Conservation (phyloP, 2,888 invertebrate genomes). For the Trichopoda pennipes region DNA sequence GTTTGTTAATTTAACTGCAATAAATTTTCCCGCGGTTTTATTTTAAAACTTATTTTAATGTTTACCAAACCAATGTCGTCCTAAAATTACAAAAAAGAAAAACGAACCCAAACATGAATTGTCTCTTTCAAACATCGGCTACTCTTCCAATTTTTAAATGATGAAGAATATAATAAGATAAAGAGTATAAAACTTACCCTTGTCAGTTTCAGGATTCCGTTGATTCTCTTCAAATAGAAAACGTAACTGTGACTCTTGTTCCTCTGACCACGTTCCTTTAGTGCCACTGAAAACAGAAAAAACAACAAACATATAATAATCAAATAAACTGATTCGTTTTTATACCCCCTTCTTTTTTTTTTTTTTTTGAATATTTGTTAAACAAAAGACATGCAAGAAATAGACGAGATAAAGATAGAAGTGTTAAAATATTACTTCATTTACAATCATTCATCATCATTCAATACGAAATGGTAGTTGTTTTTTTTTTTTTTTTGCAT, state of each 20-base stretch:
- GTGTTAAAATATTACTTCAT: constrained; percentile 56
- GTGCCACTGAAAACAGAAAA: constrained; percentile 73
- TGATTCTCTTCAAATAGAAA: constrained; percentile 92
- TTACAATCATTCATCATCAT: constrained; percentile 62
- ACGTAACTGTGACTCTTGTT: constrained; percentile 92
- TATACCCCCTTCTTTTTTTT: constrained; percentile 52
- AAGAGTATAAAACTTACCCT: constrained; percentile 82
- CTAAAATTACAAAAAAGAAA: too few species aligned
- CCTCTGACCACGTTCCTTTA: constrained; percentile 89
- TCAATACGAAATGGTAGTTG: constrained; percentile 47
- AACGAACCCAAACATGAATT: too few species aligned
- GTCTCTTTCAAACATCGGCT: neutral
- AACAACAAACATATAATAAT: constrained; percentile 36
- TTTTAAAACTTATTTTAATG: too few species aligned
- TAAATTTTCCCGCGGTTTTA: too few species aligned
- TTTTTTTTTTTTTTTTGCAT: neutral
- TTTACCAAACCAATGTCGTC: too few species aligned
- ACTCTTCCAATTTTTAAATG: neutral
- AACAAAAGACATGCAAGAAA: constrained; percentile 36
- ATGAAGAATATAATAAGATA: neutral
- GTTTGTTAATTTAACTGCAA: too few species aligned
- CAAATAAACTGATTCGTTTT: constrained; percentile 70
- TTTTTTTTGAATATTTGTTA: constrained; percentile 29
- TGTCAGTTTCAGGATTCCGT: constrained; percentile 85
- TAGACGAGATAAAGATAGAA: constrained; percentile 29